phyloP scores from a whole-genome alignment of 2,113 vertebrate genomes.

The Hepsetus odoe region DNA sequence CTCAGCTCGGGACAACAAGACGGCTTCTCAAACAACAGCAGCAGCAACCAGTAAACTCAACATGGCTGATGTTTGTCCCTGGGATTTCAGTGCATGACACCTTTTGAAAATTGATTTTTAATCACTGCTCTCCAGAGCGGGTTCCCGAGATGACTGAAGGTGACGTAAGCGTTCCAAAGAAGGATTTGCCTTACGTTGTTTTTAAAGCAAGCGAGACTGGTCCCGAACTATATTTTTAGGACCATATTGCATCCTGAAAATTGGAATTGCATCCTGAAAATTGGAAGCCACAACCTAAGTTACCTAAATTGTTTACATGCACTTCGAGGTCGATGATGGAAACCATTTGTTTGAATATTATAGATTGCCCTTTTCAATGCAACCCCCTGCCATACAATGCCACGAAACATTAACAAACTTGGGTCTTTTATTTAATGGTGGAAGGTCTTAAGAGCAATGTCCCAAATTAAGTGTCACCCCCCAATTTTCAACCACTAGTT shows the following conservation, averaged over 20 bases:
- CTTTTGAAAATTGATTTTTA: conserved; percentile 48
- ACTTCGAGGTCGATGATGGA: neutral
- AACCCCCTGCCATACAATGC: neutral
- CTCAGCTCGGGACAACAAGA: conserved; percentile 65
- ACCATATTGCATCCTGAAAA: neutral
- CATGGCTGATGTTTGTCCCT: conserved; percentile 75
- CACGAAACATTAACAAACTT: neutral
- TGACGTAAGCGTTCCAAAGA: neutral
- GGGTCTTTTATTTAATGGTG: too few relatives aligned
- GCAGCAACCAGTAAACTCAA: conserved; percentile 53
- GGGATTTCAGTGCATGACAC: conserved; percentile 78
- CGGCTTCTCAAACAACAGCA: conserved; percentile 56
- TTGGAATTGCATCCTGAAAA: neutral
- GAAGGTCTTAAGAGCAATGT: too few relatives aligned
- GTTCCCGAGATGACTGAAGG: conserved; percentile 14
- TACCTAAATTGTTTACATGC: conserved; percentile 14
- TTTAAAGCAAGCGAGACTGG: neutral
- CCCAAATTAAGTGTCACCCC: too few relatives aligned
- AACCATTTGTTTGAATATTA: neutral
- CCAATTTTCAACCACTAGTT: too few relatives aligned
- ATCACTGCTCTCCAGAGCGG: conserved; percentile 38
- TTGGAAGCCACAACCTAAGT: neutral
- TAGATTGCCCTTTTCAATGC: neutral
- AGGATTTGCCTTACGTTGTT: conserved; percentile 41
- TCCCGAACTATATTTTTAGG: neutral